phyloP scores from a whole-genome alignment of 2,888 invertebrate genomes.

The Pandemis cinnamomeana region DNA sequence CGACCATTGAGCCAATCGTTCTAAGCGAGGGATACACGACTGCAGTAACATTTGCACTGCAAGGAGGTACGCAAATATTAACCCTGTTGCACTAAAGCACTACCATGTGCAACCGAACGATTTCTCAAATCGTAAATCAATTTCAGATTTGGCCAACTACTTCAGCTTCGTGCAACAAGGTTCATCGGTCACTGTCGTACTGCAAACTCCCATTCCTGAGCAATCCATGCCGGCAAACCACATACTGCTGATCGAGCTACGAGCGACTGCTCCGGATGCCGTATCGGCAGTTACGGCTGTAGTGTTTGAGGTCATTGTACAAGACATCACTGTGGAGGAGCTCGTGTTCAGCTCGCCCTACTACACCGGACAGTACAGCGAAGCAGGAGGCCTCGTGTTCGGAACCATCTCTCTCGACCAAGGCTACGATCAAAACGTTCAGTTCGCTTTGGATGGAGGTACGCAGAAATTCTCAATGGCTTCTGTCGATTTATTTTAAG shows the following conservation, averaged over 20 bases:
- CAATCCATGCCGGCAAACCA: constrained; percentile 49
- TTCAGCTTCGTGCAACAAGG: constrained; percentile 40
- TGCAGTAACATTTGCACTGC: constrained; percentile 41
- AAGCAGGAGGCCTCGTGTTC: constrained; percentile 44
- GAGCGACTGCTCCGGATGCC: constrained; percentile 50
- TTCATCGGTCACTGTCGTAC: constrained; percentile 39
- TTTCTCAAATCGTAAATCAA: constrained; percentile 40
- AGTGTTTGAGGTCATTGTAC: constrained; percentile 46
- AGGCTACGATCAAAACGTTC: constrained; percentile 50
- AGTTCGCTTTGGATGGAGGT: constrained; percentile 46
- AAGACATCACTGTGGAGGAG: constrained; percentile 30
- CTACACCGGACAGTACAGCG: constrained; percentile 51
- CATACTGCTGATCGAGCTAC: constrained; percentile 50
- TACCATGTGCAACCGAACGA: constrained; percentile 13
- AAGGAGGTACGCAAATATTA: constrained; percentile 42
- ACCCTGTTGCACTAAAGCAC: neutral
- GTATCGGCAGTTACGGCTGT: constrained; percentile 51
- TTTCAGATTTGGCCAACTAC: constrained; percentile 45
- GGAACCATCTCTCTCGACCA: constrained; percentile 44
- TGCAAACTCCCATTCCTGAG: constrained; percentile 49
- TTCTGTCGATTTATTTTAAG: no score
- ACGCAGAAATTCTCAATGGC: no score
- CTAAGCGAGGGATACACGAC: constrained; percentile 44
- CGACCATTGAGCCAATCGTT: constrained; percentile 40
- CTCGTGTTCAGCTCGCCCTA: constrained; percentile 48